Conservation (phyloP, 2,113 vertebrate genomes). For the Plotosus lineatus region DNA sequence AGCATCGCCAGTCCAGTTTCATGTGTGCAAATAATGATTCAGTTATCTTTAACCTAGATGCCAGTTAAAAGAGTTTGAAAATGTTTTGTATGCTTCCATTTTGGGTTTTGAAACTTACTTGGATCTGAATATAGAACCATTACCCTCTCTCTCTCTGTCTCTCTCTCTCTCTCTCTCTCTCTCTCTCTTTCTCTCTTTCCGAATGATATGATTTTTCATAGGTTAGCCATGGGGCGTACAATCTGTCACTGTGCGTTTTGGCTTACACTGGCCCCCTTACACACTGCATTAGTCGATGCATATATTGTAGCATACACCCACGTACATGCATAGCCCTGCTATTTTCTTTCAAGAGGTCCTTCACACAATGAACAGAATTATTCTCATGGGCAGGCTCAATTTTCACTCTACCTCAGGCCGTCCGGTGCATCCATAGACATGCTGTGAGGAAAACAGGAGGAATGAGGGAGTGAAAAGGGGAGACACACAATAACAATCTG, state of each 20-base stretch:
- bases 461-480: slow-evolving; percentile 27
- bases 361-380: slow-evolving; percentile 47
- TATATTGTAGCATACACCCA: slow-evolving; percentile 14
- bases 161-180: background rate
- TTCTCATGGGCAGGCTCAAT: slow-evolving; percentile 32
- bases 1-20: too few relatives aligned
- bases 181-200: slow-evolving; percentile 3
- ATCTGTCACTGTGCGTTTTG: slow-evolving; percentile 33
- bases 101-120: background rate
- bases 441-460: background rate
- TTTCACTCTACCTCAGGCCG: slow-evolving; percentile 44
- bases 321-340: slow-evolving; percentile 12
- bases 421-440: slow-evolving; percentile 1
- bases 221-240: slow-evolving; percentile 1
- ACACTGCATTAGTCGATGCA: slow-evolving; percentile 19
- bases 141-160: background rate
- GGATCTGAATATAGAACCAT: background rate
- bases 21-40: too few relatives aligned
- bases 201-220: slow-evolving; percentile 28
- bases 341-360: slow-evolving; percentile 40
- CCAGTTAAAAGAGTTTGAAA: background rate
- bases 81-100: background rate
- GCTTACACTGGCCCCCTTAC: slow-evolving; percentile 25
- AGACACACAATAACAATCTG: slow-evolving; percentile 71
- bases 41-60: too few relatives aligned